phyloP scores from a whole-genome alignment of 2,113 vertebrate species.

The Pituophis catenifer region DNA sequence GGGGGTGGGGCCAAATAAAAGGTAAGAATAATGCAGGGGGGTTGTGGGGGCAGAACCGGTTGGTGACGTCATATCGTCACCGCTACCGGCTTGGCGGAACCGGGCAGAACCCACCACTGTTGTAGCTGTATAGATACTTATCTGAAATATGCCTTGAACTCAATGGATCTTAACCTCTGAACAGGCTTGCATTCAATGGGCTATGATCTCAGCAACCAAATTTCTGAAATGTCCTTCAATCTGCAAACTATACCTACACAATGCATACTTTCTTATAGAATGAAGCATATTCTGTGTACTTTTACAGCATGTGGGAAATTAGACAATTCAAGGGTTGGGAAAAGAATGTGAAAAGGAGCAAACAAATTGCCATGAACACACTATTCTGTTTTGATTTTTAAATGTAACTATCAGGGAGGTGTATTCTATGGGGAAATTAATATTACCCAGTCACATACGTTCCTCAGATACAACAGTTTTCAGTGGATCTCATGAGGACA shows the following conservation, averaged over 20 bases:
- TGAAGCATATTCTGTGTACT: background rate
- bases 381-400: background rate
- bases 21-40: no score
- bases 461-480: background rate
- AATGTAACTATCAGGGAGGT: background rate
- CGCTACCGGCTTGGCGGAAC: no score
- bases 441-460: background rate
- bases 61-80: no score
- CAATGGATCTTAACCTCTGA: background rate
- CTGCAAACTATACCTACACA: background rate
- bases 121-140: background rate
- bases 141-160: background rate
- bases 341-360: background rate
- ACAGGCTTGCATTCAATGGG: background rate
- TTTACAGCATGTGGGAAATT: background rate
- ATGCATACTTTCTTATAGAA: background rate
- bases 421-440: background rate
- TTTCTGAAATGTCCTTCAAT: background rate
- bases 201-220: background rate
- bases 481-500: background rate
- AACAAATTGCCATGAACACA: background rate
- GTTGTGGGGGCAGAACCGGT: no score
- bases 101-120: no score
- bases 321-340: background rate
- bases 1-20: no score